phyloP scores from a whole-genome alignment of 1,140 invertebrate species.

The Galleria mellonella region DNA sequence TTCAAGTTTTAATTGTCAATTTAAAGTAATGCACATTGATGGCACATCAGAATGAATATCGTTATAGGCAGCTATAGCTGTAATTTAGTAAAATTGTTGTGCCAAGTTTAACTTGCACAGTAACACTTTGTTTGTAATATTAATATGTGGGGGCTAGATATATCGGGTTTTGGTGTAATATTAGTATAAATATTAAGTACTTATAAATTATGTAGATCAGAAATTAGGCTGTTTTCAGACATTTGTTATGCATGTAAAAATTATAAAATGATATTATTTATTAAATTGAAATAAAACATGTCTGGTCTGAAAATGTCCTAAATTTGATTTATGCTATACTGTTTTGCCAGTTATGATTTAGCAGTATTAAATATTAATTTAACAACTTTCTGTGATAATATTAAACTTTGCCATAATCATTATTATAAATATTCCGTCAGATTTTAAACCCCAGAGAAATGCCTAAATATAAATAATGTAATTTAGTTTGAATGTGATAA shows the following conservation, averaged over 20 bases:
- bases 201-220: background rate
- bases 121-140: no score
- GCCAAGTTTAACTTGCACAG: no score
- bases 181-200: background rate
- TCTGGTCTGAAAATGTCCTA: no score
- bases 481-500: conserved; percentile 6
- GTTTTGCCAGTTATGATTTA: conserved; percentile 11
- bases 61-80: no score
- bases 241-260: no score
- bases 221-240: background rate
- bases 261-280: no score
- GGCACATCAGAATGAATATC: no score
- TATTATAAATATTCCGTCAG: background rate
- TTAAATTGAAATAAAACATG: background rate
- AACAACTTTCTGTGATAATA: conserved; percentile 52
- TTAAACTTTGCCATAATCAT: conserved; percentile 35
- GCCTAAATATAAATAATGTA: conserved; percentile 8
- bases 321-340: background rate
- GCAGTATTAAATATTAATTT: conserved; percentile 35
- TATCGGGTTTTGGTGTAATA: no score
- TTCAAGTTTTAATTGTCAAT: no score
- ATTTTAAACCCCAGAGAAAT: conserved; percentile 9
- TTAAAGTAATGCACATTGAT: no score
- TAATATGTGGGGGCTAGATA: no score
- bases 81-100: no score